Evolutionary conservation across 1,140 invertebrate species (phyloP), one percentile per base, ranked within the genome.

Genomic region (Calliphora vicina): DNA sequence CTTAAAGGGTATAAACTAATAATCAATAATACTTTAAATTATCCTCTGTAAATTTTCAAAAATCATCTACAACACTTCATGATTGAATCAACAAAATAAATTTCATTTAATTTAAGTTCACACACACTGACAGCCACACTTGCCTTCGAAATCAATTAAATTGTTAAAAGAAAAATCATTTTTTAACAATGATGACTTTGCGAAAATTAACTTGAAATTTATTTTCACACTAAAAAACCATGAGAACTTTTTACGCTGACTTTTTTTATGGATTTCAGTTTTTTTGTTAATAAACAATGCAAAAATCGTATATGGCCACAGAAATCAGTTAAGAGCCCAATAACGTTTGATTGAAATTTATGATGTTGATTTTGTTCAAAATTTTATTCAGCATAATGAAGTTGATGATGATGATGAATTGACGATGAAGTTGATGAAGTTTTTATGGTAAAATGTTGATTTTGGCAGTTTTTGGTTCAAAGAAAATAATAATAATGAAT

Each of bases 91-190:
- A n/a, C n/a, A n/a, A 43, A 43, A 43, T 43, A 43, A 43, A 43
- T 71, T 25, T 23, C 20, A 23, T 71, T 61, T 9, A n/a, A 5
- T 61, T 61, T 15, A 61, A 71, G 10, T 71, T 71, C 67, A 71
- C 17, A 71, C 20, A 71, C 42, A 43, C 42, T 43, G 5, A 43
- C 42, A 43, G 5, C 5, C 42, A 12, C 42, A 43, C 42, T 43
- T 12, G n/a, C 67, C 10, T 71, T 23, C 67, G 20, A n/a, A 71
- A 71, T 71, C 67, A 71, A 71, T 71, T 71, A 71, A 71, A 71
- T 20, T 71, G 17, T 71, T 71, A 71, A 71, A 71, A 23, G 20
- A 71, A 71, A n/a, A 71, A 71, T 71, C 8, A 71, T 71, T n/a
- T n/a, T n/a, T 23, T 71, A 23, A 23, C 20, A 71, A 71, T 1